Conservation (phyloP, 2,113 vertebrate species). For the Cricetomys ansorgei region DNA sequence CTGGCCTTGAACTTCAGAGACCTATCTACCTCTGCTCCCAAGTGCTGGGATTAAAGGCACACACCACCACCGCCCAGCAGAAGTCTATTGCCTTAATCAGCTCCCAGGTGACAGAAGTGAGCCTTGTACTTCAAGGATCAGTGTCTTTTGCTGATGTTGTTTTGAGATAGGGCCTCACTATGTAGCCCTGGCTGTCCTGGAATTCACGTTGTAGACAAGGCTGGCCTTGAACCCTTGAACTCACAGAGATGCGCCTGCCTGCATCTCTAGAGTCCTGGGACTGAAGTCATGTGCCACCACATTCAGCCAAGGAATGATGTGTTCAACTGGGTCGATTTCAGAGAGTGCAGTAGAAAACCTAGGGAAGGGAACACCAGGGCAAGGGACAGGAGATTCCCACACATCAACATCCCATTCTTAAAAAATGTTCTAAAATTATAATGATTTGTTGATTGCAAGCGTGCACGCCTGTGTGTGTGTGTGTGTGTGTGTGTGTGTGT, state of each 20-base stretch:
- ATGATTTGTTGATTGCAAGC: neutral
- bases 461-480: too few relatives aligned
- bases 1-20: neutral
- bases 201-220: neutral
- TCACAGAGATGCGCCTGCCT: neutral
- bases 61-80: neutral
- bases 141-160: neutral
- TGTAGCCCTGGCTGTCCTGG: neutral
- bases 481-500: neutral
- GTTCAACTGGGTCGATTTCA: neutral
- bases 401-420: neutral
- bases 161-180: neutral
- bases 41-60: neutral
- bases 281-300: neutral
- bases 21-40: neutral
- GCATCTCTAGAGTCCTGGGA: neutral
- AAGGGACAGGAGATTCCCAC: neutral
- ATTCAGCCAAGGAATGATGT: neutral
- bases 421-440: neutral
- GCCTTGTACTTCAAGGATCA: neutral
- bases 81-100: neutral
- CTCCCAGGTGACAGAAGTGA: neutral
- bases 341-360: neutral
- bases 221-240: neutral
- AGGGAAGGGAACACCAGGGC: neutral